Evolutionary conservation across 2,113 vertebrate genomes (phyloP), one percentile per base, ranked within the genome.

Genomic region (Anguilla rostrata): DNA sequence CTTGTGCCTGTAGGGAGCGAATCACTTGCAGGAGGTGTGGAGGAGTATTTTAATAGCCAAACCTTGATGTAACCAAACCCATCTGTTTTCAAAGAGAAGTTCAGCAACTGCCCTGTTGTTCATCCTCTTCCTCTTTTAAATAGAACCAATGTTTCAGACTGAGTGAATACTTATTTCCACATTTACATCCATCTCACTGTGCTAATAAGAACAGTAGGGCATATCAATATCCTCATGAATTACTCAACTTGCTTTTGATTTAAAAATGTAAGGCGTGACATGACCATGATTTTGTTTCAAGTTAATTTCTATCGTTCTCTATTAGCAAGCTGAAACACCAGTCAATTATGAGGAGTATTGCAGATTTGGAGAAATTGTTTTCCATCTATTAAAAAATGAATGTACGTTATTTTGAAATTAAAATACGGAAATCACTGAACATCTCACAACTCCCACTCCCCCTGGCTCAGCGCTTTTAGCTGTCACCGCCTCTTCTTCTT

Each of bases 401-500:
- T 8, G 71, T 34, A 2, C n/a, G 26, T 34, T 75, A 34, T 75
- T 34, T 29, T 34, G 20, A 75, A 46, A 81, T 43, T 81, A 43
- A 40, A 81, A 81, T 41, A 29, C 81, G 22, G 34, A 85, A 85
- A 79, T 43, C 20, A 43, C 20, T n/a, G 53, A 57, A 66, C 34
- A 66, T 39, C 16, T 46, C 43, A 46, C 0, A 46, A 34, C 34
- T 29, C 1, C 8, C n/a, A 85, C 83, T 39, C 71, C 80, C 66
- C 22, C 83, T 86, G 84, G 85, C 26, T 34, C 85, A 39, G 85
- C 90, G 89, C 83, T 91, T 91, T 90, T 87, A 84, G 80, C 83
- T 88, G 87, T 88, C 78, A 85, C 83, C 11, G 75, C 22, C 56
- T 78, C 83, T 81, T 3, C 83, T 81, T 3, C n/a, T 81, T 83